Base-by-base conservation (phyloP, 2,888 invertebrate species). In the Marasmarcha lunaedactyla region DNA sequence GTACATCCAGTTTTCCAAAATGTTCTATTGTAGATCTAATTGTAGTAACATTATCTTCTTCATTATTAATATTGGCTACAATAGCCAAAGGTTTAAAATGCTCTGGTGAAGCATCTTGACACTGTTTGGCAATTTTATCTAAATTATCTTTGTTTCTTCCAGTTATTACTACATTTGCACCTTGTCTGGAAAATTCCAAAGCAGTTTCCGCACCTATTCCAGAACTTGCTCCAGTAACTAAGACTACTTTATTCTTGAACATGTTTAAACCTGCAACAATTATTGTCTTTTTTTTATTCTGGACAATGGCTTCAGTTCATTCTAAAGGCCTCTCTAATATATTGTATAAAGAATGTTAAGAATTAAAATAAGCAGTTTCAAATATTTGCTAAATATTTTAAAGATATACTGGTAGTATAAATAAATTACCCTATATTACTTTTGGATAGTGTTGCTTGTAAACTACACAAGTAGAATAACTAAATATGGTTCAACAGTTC, bases 131-230 rank as follows among this genome's bases (percentile, higher is more conserved):
- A 1, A 90, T 85, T 53, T 87, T 83, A 30, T 87, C 72, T 13
- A 94, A 69, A 51, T 91, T 92, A 2, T 87, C 86, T 36, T 78
- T 65, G 61, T 92, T 92, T 53, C 94, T 85, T 72, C 86, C 94
- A 63, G 84, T 89, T 58, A 87, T 86, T 14, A 87, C 85, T 14
- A 92, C 52, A 26, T 67, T 71, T 1, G 89, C 91, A 36, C 89
- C 89, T 3, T 87, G 70, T 56, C 87, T 86, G 0, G 90, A 85
- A 53, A 93, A 90, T 47, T 89, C 86, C 1, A 87, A 40, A 1
- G 92, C 90, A 2, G 90, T 87, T 39, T 87, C 89, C 4, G 88
- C 88, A 11, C 92, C 92, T 44, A 92, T 92, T 0, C 92, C 92
- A 3, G 90, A 90, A 59, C 90, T 90, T 1, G 90, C 90, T 12